Evolutionary conservation across 1,140 invertebrate species (phyloP), one percentile per base, ranked within the genome.

Genomic region (Pentalonia nigronervosa): DNA sequence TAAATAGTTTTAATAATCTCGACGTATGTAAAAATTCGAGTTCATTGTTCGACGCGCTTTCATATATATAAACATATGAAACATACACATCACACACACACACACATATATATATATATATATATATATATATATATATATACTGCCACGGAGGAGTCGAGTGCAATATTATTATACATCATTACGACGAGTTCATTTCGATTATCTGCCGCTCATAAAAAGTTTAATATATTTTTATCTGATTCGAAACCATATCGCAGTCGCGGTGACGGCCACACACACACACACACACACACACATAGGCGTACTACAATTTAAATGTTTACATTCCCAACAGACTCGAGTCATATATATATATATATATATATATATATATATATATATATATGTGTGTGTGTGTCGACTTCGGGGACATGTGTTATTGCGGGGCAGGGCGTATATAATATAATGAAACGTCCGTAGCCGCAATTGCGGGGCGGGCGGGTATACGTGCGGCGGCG

Each of bases 401-500:
- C 76, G 91, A 92, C 91, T 92, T 83, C 21, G 91, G 91, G 91
- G 60, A 92, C 91, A 92, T 92, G 91, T 92, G 91, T 92, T 92
- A 92, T 81, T 92, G 91, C 67, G 91, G 67, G 9, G 45, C 47
- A 14, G 76, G 47, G 91, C 47, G 90, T 91, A 34, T n/a, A 47
- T 84, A 84, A 90, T 90, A 60, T 90, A 90, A 92, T 92, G 91
- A 92, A 92, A 92, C 53, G 91, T 81, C 91, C 90, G 90, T 91
- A n/a, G 90, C 60, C 91, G 47, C 91, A 81, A 92, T 92, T 53
- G 90, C 41, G 41, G 53, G 48, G 21, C n/a, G 23, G 87, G 23
- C 8, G 53, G 30, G 3, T 36, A 36, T 30, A 36, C 11, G 56
- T n/a, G 60, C 34, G 53, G 50, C 25, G 45, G 56, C 90, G 90